Evolutionary conservation across 2,888 invertebrate genomes (phyloP).

Genomic region (Oscheius myriophilus): DNA sequence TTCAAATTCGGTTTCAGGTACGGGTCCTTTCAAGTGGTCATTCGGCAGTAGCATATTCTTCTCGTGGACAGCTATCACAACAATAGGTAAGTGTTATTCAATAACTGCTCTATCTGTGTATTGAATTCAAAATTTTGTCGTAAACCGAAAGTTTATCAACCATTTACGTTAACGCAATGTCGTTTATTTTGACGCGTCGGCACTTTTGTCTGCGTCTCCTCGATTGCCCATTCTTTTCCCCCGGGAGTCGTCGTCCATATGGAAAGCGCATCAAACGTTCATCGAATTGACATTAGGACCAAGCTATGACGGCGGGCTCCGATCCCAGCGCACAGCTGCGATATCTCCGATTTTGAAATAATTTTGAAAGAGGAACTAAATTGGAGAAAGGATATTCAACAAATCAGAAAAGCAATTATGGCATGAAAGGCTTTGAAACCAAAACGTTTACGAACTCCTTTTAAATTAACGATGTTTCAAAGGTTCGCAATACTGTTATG

Average conservation of each 20-base stretch:
- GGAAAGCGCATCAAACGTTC: constrained; percentile 31
- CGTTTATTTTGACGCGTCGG: constrained; percentile 31
- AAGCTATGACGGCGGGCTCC: constrained; percentile 22
- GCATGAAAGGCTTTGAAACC: no score
- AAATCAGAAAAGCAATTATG: no score
- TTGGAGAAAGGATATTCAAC: no score
- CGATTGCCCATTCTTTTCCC: constrained; percentile 24
- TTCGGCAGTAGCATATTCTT: constrained; percentile 70
- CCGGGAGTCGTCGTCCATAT: constrained; percentile 30
- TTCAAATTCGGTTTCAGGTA: no score
- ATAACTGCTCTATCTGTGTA: background rate
- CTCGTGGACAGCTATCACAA: constrained; percentile 71
- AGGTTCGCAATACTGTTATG: no score
- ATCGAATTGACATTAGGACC: constrained; percentile 32
- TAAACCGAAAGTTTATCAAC: constrained; percentile 4
- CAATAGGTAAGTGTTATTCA: constrained; percentile 60
- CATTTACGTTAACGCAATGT: constrained; percentile 21
- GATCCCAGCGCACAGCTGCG: constrained; percentile 1
- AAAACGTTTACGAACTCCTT: no score
- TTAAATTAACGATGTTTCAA: no score
- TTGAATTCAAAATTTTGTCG: background rate
- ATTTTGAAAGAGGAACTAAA: no score
- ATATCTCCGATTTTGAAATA: no score
- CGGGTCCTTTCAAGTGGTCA: constrained; percentile 68
- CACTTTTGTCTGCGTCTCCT: constrained; percentile 31